Conservation (phyloP, 2,888 invertebrate species). For the Melanargia galathea region DNA sequence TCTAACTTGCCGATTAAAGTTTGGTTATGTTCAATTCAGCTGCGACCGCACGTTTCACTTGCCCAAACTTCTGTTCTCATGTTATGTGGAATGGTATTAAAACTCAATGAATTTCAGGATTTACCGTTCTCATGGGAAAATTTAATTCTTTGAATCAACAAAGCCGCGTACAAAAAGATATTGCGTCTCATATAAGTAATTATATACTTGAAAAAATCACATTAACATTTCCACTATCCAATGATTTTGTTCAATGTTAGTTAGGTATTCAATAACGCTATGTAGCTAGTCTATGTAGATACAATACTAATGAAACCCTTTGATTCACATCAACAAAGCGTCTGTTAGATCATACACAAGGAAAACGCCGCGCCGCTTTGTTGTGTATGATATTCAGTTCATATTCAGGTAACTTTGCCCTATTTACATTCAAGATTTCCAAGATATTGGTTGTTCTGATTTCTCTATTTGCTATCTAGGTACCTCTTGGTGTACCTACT, state of each 20-base stretch:
- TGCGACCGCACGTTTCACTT: conserved; percentile 10
- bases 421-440: conserved; percentile 5
- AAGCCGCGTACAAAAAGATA: background rate
- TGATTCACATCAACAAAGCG: conserved; percentile 6
- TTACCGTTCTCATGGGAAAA: background rate
- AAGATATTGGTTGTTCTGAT: background rate
- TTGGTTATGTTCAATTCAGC: conserved; percentile 3
- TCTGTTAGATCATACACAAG: background rate
- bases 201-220: background rate
- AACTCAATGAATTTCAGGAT: background rate
- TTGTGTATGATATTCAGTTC: conserved; percentile 14
- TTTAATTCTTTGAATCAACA: background rate
- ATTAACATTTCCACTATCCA: background rate
- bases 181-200: background rate
- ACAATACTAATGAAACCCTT: background rate
- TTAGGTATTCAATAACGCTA: background rate
- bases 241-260: background rate
- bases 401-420: conserved; percentile 11
- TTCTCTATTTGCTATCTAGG: conserved; percentile 11
- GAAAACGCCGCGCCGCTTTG: background rate
- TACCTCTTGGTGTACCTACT: background rate
- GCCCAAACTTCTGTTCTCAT: background rate
- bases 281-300: no score
- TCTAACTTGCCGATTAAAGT: conserved; percentile 13
- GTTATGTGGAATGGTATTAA: conserved; percentile 7